Base-by-base conservation (phyloP, 2,113 vertebrate genomes). In the Carollia perspicillata region DNA sequence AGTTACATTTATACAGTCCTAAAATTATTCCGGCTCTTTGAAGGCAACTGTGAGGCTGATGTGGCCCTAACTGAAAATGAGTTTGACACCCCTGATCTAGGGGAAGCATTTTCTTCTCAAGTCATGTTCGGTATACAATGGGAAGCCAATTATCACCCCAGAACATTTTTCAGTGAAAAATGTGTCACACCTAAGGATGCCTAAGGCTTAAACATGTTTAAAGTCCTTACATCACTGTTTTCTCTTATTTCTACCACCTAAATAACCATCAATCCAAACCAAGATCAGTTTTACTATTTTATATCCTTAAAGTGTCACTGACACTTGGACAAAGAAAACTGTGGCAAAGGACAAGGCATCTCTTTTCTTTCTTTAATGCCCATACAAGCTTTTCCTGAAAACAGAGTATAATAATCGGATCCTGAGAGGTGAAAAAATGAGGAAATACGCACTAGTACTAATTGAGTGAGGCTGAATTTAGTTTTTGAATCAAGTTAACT, bases 121-220 rank as follows among this genome's bases (percentile, higher is more conserved):
- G 49, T 60, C 49, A 87, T 65, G 51, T 89, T 92, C 89, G 72
- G 60, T 58, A 20, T 94, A 65, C 77, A 89, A 89, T 4, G 51
- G 94, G 69, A 97, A 95, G 74, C 23, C 85, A 96, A 92, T 97
- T 97, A 94, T 93, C 37, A 96, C 68, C 68, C 65, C 53, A 89
- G 93, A 97, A 94, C 53, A 97, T 86, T 91, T 93, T 65, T 96
- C 68, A 81, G 78, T 85, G 71, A 93, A 96, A 94, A 94, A 87
- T 53, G 30, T 95, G 71, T 94, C 94, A 97, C 92, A 95, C 75
- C 23, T 89, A 69, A 86, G 35, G 69, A 90, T 53, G 83, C 17
- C 79, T 79, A 91, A 47, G 35, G 66, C 44, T 83, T 90, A 92
- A 89, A 47, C 23, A 92, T 47, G n/a, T 35, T 94, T 93, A 93